Evolutionary conservation across 2,113 vertebrate genomes (phyloP), one percentile per base, ranked within the genome.

Genomic region (Mesitornis unicolor): DNA sequence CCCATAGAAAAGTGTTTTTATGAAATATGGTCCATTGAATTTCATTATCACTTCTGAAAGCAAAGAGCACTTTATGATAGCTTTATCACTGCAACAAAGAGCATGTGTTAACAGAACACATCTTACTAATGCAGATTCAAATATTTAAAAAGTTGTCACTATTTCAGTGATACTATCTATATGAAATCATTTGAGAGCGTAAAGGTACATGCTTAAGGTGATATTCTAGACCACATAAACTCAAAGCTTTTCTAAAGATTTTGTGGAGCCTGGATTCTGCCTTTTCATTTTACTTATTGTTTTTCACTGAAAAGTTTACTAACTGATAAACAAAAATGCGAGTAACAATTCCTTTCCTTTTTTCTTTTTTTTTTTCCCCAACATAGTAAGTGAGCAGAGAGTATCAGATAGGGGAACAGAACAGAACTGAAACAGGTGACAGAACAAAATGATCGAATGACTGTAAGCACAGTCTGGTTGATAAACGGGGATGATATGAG

Each of bases 11-110:
- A 95, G 48, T 33, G 78, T 56, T 93, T 90, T 87, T 59, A 50
- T 77, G 63, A 71, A 91, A 95, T 86, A 84, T 67, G 47, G 26
- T 97, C 90, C 75, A 96, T 92, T 97, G 92, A 97, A 94, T 96
- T 95, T 90, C 91, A 68, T 65, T 33, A 80, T 91, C 73, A 54
- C 33, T 93, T 95, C 73, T 89, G 90, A 94, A 95, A 96, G 90
- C 69, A 91, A 83, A 96, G 94, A 85, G 67, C 67, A 19, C 16
- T 84, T 81, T 45, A 24, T 82, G 93, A 90, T 54, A 63, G 90
- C 93, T 97, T 97, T 84, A 97, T 89, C 86, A 90, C 53, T 61
- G 91, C 48, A 28, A 53, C 71, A 97, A 84, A 93, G 63, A 82
- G 20, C 28, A 2, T 11, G 22, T 81, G 36, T 35, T 76, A 68